Conservation (phyloP, 53 echinoderm and acorn worm species). For the Zoroaster sp. region DNA sequence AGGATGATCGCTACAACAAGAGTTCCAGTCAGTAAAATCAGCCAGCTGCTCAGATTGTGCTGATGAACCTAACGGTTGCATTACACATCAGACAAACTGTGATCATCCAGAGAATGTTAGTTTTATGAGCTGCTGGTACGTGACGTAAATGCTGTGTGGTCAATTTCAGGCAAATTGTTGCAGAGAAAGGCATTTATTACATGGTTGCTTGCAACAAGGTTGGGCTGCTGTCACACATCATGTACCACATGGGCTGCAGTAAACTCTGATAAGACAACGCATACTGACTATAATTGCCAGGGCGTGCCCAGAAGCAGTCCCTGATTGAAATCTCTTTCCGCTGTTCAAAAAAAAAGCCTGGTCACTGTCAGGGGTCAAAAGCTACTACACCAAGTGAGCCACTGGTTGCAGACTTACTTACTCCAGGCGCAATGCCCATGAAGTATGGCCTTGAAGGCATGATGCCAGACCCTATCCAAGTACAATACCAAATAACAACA, state of each 20-base stretch:
- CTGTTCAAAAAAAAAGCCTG: slow-evolving; percentile 57
- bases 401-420: neutral
- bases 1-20: slow-evolving; percentile 6
- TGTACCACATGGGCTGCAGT: slow-evolving; percentile 19
- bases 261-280: slow-evolving; percentile 22
- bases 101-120: slow-evolving; percentile 28
- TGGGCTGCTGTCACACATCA: neutral
- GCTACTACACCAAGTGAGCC: slow-evolving; percentile 15
- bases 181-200: slow-evolving; percentile 9
- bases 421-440: neutral
- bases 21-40: neutral
- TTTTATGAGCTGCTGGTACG: neutral
- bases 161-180: slow-evolving; percentile 47
- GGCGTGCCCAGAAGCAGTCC: slow-evolving; percentile 21
- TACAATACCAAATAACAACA: slow-evolving; percentile 34
- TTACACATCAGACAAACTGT: neutral
- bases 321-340: slow-evolving; percentile 25
- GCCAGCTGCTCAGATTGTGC: slow-evolving; percentile 4
- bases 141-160: slow-evolving; percentile 33
- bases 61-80: slow-evolving; percentile 27
- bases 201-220: slow-evolving; percentile 16
- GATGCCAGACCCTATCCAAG: slow-evolving; percentile 61
- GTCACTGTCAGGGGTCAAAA: slow-evolving; percentile 42
- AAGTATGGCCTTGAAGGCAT: slow-evolving; percentile 69
- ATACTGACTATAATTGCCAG: slow-evolving; percentile 2